Percentiles rank a stretch among this genome's conserved stretches.
Evolutionary conservation across 2,113 vertebrate genomes (phyloP).

Genomic region (Mugil cephalus): DNA sequence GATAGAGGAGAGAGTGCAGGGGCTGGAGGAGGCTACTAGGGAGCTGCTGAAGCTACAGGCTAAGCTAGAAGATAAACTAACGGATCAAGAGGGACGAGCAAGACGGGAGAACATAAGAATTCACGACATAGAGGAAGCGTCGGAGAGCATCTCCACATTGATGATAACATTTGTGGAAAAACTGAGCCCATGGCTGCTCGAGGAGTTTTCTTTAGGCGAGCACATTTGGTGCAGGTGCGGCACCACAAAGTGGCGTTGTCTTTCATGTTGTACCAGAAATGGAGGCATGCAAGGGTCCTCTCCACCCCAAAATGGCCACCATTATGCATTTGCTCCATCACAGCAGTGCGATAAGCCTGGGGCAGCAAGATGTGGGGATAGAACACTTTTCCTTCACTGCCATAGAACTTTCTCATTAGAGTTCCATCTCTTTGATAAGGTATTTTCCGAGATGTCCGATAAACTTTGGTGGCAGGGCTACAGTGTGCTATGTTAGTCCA

Average conservation of each 20-base stretch:
- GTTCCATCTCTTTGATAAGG: not conserved
- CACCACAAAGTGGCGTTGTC: not conserved
- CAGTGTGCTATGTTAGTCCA: too few species aligned
- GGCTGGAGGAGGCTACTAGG: not conserved
- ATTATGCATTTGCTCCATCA: not conserved
- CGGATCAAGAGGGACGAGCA: not conserved
- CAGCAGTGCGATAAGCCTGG: not conserved
- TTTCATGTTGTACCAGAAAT: slow-evolving; percentile 9
- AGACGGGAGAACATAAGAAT: slow-evolving; percentile 1
- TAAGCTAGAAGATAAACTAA: not conserved
- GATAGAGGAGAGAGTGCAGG: not conserved
- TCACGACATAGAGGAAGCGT: not conserved
- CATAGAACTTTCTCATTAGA: not conserved
- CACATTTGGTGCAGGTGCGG: too few species aligned
- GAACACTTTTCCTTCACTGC: not conserved
- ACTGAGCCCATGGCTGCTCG: too few species aligned
- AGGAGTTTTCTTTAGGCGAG: too few species aligned
- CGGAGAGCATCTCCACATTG: not conserved
- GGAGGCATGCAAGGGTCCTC: not conserved
- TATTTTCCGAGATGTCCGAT: slow-evolving; percentile 8
- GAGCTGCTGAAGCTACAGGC: not conserved
- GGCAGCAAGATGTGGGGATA: not conserved
- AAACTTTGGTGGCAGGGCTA: not conserved
- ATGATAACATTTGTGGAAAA: slow-evolving; percentile 1
- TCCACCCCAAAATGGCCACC: not conserved